Percentiles rank a stretch among this genome's conserved stretches.
Evolutionary conservation across 2,113 vertebrate genomes (phyloP).

Genomic region (human): DNA sequence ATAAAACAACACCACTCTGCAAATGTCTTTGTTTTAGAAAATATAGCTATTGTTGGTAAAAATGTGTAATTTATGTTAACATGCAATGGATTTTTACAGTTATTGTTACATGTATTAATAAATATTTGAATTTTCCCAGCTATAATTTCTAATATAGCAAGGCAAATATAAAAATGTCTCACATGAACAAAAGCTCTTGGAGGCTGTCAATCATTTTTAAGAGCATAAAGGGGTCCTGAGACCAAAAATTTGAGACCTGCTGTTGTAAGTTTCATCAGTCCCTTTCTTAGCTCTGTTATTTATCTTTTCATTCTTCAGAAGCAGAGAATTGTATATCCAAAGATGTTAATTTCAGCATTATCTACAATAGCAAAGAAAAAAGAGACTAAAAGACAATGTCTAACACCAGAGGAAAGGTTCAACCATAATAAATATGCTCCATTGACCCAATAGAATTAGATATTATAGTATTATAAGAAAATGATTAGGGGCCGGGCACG

Average conservation of each 20-base stretch:
- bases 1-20: background rate
- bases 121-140: background rate
- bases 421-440: background rate
- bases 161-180: background rate
- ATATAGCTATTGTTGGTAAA: background rate
- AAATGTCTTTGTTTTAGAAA: slow-evolving; percentile 11
- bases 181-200: background rate
- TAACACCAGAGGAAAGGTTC: background rate
- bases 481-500: background rate
- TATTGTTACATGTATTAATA: background rate
- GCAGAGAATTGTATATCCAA: background rate
- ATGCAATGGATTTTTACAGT: background rate
- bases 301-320: slow-evolving; percentile 23
- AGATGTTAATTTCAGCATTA: background rate
- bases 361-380: background rate
- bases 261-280: background rate
- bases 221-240: background rate
- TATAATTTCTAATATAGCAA: background rate
- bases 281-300: background rate
- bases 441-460: background rate
- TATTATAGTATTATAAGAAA: background rate
- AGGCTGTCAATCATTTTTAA: background rate
- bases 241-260: background rate
- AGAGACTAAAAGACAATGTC: background rate
- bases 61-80: background rate